phyloP scores from a whole-genome alignment of 2,113 vertebrate species.

The Leptosomus discolor region DNA sequence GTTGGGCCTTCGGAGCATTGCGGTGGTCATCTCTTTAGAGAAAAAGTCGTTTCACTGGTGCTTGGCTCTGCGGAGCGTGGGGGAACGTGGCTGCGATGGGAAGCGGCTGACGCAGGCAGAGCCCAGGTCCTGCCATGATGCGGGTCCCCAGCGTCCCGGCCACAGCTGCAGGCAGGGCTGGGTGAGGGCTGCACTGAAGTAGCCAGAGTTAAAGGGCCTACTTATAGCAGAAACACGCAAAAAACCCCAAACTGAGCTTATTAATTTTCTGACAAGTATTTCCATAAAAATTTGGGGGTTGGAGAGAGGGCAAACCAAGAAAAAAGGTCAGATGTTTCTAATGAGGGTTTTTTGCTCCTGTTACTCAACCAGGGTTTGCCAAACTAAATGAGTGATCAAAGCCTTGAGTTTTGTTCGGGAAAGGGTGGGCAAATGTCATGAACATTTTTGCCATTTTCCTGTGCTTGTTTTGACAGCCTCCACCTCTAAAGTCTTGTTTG shows the following conservation, averaged over 20 bases:
- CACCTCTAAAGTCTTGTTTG: not conserved
- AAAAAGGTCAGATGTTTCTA: not conserved
- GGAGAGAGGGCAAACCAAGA: not conserved
- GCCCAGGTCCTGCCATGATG: not conserved
- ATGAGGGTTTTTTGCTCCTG: not conserved
- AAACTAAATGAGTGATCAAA: not conserved
- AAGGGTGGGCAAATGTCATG: not conserved
- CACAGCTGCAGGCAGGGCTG: not conserved
- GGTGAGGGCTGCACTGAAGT: fast-evolving
- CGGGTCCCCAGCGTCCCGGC: not conserved
- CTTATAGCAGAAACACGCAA: not conserved
- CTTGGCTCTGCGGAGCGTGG: fast-evolving
- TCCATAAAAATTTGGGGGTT: not conserved
- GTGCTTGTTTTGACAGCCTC: not conserved
- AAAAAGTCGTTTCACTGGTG: not conserved
- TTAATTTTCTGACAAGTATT: not conserved
- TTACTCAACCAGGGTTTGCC: not conserved
- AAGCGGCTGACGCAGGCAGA: not conserved
- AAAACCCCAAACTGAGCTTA: not conserved
- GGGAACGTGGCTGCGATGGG: not conserved
- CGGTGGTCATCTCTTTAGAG: not conserved
- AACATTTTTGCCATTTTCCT: not conserved
- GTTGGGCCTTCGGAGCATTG: not conserved
- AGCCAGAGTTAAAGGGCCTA: not conserved
- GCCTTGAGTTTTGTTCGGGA: not conserved